Base-by-base conservation (phyloP, 2,797 vertebrate species). In the Rhadinocentrus ornatus region DNA sequence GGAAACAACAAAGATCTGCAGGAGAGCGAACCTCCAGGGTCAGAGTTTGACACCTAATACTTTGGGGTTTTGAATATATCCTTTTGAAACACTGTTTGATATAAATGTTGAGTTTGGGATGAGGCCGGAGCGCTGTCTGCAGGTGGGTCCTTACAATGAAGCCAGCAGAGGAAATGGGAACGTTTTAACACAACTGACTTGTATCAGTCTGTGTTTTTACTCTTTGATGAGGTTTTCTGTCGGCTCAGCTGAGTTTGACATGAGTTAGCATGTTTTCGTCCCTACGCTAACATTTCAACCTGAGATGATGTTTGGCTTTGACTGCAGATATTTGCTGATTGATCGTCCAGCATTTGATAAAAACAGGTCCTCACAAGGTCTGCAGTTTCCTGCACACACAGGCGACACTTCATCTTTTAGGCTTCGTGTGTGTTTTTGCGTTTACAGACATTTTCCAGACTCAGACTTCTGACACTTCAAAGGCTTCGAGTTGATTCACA, bases 401-500 rank as follows among this genome's bases (percentile, higher is more conserved):
- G 4, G 12, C 4, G 16, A 57, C 0, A 54, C 37, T 24, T 22
- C 20, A 16, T 55, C 64, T 59, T 80, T 20, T 61, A 67, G 62
- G 62, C 64, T 60, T 31, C 15, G 27, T 67, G 66, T 74, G 62
- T 57, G 62, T 64, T 54, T 75, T 48, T 15, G 52, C 29, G 48
- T 0, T 13, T 57, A 50, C 46, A 7, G 64, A 81, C 75, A 56
- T 71, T 66, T 62, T 71, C 77, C 71, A 78, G 77, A 78, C 79
- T 56, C 71, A 61, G 55, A 77, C 29, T 31, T 27, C 52, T 75
- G 73, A 72, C 70, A 68, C 52, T 59, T 74, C 75, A 67, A 74
- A 80, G 67, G 29, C 48, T 60, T 62, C 54, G 61, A 69, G 44
- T 63, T 82, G 82, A 83, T 74, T 80, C 77, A 84, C 55, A 44